phyloP scores from a whole-genome alignment of 2,797 vertebrate species.

The Anabas testudineus region DNA sequence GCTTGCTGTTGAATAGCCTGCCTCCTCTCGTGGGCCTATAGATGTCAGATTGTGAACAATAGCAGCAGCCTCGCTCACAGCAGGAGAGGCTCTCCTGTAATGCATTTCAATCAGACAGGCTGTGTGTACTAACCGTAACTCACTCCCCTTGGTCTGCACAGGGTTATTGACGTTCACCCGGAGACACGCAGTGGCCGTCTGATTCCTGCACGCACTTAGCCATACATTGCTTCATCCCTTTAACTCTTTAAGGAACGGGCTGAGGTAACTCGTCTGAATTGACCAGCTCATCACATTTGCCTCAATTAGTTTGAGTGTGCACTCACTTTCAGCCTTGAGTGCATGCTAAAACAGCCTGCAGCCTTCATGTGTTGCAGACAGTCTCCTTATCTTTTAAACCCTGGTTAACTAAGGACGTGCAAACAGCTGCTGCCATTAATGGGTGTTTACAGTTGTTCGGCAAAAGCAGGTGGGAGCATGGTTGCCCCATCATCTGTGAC shows the following conservation, averaged over 20 bases:
- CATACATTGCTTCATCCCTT: conserved; percentile 71
- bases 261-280: conserved; percentile 44
- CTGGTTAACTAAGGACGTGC: conserved; percentile 70
- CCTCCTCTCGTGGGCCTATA: conserved; percentile 57
- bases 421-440: conserved; percentile 69
- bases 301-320: conserved; percentile 76
- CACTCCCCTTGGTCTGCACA: conserved; percentile 59
- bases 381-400: conserved; percentile 63
- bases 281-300: conserved; percentile 76
- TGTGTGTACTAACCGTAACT: conserved; percentile 74
- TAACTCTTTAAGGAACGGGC: conserved; percentile 60
- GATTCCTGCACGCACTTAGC: conserved; percentile 70
- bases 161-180: conserved; percentile 67
- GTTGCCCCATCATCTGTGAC: conserved; percentile 51
- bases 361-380: conserved; percentile 55
- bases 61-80: conserved; percentile 69
- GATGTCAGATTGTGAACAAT: conserved; percentile 76
- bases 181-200: conserved; percentile 54
- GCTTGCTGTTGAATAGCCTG: conserved; percentile 56
- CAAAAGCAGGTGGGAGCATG: conserved; percentile 60
- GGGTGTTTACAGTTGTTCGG: conserved; percentile 62
- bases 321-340: conserved; percentile 67
- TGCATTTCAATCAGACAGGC: conserved; percentile 79
- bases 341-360: conserved; percentile 68
- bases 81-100: conserved; percentile 73